phyloP scores from a whole-genome alignment of 2,797 vertebrate species.

The Kryptopterus vitreolus region DNA sequence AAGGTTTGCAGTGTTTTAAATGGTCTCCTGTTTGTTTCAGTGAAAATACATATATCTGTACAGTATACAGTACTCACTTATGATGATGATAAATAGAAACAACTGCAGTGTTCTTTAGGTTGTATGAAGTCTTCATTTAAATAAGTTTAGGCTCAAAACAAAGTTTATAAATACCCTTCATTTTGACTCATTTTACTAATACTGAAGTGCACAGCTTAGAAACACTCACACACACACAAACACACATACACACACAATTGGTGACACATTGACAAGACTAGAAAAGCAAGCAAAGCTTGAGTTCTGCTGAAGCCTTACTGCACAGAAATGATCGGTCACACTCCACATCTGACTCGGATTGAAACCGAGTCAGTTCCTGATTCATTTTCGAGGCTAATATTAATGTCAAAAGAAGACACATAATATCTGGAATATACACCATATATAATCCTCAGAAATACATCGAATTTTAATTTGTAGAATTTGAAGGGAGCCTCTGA shows the following conservation, averaged over 20 bases:
- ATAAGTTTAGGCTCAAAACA: not conserved
- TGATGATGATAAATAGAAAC: not conserved
- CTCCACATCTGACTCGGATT: not conserved
- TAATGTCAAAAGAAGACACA: not conserved
- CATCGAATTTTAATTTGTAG: not conserved
- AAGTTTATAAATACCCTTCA: not conserved
- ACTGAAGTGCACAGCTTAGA: not conserved
- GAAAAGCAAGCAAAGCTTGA: slow-evolving; percentile 13
- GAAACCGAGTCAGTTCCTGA: not conserved
- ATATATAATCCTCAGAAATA: not conserved
- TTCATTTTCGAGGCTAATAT: not conserved
- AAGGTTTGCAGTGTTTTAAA: not conserved
- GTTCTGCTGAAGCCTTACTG: slow-evolving; percentile 3
- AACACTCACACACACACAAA: not conserved
- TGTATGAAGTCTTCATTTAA: not conserved
- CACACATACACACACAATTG: not conserved
- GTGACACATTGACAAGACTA: slow-evolving; percentile 5
- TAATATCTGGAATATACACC: not conserved
- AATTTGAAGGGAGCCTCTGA: too few species aligned
- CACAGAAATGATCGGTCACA: not conserved
- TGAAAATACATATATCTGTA: not conserved
- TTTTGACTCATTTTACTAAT: not conserved
- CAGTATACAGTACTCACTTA: not conserved
- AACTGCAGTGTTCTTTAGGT: not conserved
- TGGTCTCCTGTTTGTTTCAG: not conserved